These are phyloP conservation scores for Dreissena rostriformis DNA, from an alignment of 1,140 invertebrate species.

Conservation along the genomic window DNA sequence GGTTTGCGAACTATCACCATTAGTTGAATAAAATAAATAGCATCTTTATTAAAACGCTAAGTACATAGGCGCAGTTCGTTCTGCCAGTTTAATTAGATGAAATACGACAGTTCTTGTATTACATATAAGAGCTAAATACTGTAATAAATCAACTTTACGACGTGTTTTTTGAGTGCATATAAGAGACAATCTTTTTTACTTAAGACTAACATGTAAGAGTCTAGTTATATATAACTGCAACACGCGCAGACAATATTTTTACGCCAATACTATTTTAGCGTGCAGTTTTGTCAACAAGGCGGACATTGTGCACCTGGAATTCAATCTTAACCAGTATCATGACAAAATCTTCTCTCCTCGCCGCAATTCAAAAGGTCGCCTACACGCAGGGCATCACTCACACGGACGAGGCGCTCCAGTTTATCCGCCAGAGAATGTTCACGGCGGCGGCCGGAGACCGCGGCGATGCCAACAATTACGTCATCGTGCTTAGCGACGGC, in stretches of 20 bases:
- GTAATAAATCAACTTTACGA: no score
- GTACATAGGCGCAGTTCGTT: no score
- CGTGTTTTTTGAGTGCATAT: no score
- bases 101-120: no score
- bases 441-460: conserved; percentile 53
- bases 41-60: no score
- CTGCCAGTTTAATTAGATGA: no score
- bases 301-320: conserved; percentile 67
- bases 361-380: conserved; percentile 54
- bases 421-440: conserved; percentile 57
- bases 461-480: conserved; percentile 48
- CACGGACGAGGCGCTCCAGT: conserved; percentile 63
- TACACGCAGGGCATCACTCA: conserved; percentile 60
- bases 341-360: conserved; percentile 58
- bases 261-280: conserved; percentile 1
- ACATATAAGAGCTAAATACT: no score
- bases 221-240: neutral
- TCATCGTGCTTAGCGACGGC: conserved; percentile 67
- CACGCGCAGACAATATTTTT: neutral
- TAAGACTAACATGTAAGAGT: no score
- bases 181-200: no score
- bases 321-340: conserved; percentile 63
- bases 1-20: no score
- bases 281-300: conserved; percentile 50
- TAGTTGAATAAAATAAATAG: no score